Evolutionary conservation across 1,140 invertebrate genomes (phyloP).

Genomic region (Melitaea cinxia): DNA sequence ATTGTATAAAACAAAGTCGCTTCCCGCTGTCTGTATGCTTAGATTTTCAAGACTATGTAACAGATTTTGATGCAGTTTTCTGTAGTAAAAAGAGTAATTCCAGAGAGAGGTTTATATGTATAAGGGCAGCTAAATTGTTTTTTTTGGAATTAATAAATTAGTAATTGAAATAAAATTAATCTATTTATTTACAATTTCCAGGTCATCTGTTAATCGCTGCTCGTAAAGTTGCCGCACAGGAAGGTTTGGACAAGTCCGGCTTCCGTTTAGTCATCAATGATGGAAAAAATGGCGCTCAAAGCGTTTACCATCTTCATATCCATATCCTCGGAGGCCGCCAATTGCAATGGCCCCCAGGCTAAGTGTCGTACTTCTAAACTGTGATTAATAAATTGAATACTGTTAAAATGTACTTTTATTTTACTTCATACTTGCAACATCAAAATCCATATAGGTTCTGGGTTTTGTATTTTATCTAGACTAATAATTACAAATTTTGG

Average conservation of each 20-base stretch:
- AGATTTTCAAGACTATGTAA: too few species aligned
- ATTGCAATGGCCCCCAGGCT: constrained; percentile 97
- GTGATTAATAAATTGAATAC: constrained; percentile 26
- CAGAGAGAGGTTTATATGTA: too few species aligned
- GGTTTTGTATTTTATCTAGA: too few species aligned
- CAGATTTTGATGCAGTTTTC: too few species aligned
- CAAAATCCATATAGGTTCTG: too few species aligned
- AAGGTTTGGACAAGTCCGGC: constrained; percentile 86
- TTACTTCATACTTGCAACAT: too few species aligned
- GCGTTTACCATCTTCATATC: constrained; percentile 95
- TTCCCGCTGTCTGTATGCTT: too few species aligned
- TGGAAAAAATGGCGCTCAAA: constrained; percentile 93
- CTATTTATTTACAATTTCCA: constrained; percentile 15
- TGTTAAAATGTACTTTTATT: not conserved
- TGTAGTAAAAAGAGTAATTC: too few species aligned
- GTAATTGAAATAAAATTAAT: not conserved
- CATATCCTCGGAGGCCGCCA: constrained; percentile 97
- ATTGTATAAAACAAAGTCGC: too few species aligned
- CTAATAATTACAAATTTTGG: too few species aligned
- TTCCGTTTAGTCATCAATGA: constrained; percentile 95
- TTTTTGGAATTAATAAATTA: too few species aligned
- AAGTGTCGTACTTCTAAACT: constrained; percentile 66
- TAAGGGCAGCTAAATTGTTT: too few species aligned
- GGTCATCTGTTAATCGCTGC: constrained; percentile 92
- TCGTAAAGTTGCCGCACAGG: constrained; percentile 88